Base-by-base conservation (phyloP, 2,113 vertebrate genomes). In the Ardeotis arabs region DNA sequence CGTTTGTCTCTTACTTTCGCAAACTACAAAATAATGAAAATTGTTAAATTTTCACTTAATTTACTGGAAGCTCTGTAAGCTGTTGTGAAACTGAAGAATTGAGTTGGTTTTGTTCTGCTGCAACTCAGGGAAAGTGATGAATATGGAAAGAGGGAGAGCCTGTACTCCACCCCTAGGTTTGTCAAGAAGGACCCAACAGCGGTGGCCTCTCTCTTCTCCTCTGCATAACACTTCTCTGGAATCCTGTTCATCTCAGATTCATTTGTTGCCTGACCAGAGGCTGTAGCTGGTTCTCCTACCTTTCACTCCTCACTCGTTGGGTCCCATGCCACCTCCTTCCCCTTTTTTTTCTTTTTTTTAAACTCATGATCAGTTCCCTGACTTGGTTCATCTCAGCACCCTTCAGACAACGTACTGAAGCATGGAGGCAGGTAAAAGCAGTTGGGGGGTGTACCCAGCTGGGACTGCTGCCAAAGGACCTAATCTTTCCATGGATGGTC, bases 41-140 rank as follows among this genome's bases (percentile, higher is more conserved):
- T 81, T 77, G 60, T 94, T 90, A 45, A 58, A 66, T 92, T 96
- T 86, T 89, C 89, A 81, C 80, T 89, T 77, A 31, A 63, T 95
- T 84, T 59, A 17, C 55, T 93, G 91, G 84, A 35, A 90, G 80
- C 79, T 93, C 45, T n/a, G n/a, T 11, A 15, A 88, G 55, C 60
- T 70, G 72, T 63, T 95, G 79, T 86, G 84, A 87, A 91, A 92
- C 59, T 78, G 73, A 67, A 68, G 73, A 75, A 59, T 19, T 23
- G 79, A 81, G 64, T 87, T 56, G 3, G 47, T 86, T 90, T 70
- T 77, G 44, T 90, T 88, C 31, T 62, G 68, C 77, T 89, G 25
- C 64, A 63, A 1, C 52, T 81, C 22, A 4, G 52, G 55, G 79
- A 75, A 86, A 84, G 90, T 31, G 88, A 60, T 80, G 66, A 82